A percentile compares a stretch with the other conserved stretches of the same genome.
These are phyloP conservation scores for Sepioteuthis lessoniana DNA, from an alignment of 2,888 invertebrate species.

Conservation along the genomic window DNA sequence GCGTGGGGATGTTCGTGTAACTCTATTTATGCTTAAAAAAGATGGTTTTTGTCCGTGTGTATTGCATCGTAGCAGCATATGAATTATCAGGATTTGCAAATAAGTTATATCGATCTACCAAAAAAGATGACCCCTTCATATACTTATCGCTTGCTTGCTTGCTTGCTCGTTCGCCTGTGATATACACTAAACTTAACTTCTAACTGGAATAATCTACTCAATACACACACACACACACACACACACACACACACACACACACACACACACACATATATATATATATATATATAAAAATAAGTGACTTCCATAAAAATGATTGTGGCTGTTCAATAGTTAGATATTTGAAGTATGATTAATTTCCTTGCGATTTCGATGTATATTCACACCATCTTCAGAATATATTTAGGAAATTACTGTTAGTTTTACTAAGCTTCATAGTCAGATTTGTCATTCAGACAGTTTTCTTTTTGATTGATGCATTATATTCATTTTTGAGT, in stretches of 20 bases:
- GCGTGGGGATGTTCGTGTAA: background rate
- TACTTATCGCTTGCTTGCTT: background rate
- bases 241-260: too few relatives aligned
- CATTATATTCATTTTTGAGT: background rate
- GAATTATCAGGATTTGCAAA: background rate
- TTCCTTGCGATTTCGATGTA: too few relatives aligned
- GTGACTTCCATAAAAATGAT: background rate
- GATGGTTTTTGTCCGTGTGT: background rate
- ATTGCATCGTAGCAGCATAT: background rate
- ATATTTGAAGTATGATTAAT: too few relatives aligned
- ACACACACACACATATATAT: too few relatives aligned
- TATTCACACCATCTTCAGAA: too few relatives aligned
- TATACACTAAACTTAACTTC: background rate
- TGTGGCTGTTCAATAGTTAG: too few relatives aligned
- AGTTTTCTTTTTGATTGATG: too few relatives aligned
- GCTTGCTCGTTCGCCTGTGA: too few relatives aligned
- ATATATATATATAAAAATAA: background rate
- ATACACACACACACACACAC: background rate
- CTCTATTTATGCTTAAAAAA: background rate
- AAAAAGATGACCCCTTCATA: background rate
- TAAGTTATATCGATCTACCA: background rate
- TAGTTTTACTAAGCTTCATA: too few relatives aligned
- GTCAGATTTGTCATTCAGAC: too few relatives aligned
- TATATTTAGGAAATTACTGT: too few relatives aligned
- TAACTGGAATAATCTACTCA: background rate